A percentile compares a stretch with the other conserved stretches of the same genome.
Conservation (phyloP, 2,888 invertebrate genomes). For the Amphipyra berbera region DNA sequence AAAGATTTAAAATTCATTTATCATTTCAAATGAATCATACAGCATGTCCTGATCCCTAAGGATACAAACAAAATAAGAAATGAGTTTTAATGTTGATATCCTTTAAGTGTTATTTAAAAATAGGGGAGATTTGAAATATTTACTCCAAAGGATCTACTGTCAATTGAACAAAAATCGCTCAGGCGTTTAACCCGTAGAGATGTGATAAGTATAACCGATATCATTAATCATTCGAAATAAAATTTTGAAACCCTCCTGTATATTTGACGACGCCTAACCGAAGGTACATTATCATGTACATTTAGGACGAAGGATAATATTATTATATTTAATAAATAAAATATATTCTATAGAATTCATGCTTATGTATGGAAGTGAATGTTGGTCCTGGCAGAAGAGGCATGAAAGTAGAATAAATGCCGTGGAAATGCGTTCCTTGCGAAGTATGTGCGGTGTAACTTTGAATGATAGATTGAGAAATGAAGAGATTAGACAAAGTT, state of each 20-base stretch:
- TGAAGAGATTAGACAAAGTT: no score
- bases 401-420: no score
- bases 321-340: conserved; percentile 24
- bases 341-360: conserved; percentile 28
- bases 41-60: conserved; percentile 66
- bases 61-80: conserved; percentile 73
- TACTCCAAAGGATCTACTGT: conserved; percentile 77
- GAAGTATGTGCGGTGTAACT: no score
- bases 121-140: conserved; percentile 67
- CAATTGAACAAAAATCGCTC: conserved; percentile 83
- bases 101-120: conserved; percentile 75
- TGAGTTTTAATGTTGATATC: conserved; percentile 69
- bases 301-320: conserved; percentile 42
- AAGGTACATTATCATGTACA: conserved; percentile 52
- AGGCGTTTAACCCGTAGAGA: conserved; percentile 71
- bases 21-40: conserved; percentile 67
- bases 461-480: no score
- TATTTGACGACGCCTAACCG: conserved; percentile 58
- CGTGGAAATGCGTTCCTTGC: no score
- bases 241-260: conserved; percentile 65
- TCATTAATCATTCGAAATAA: conserved; percentile 86
- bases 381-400: no score
- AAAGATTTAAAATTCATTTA: conserved; percentile 66
- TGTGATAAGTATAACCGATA: conserved; percentile 63
- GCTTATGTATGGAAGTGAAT: no score